Evolutionary conservation across 2,113 vertebrate species (phyloP).

Genomic region (Burhinus oedicnemus): DNA sequence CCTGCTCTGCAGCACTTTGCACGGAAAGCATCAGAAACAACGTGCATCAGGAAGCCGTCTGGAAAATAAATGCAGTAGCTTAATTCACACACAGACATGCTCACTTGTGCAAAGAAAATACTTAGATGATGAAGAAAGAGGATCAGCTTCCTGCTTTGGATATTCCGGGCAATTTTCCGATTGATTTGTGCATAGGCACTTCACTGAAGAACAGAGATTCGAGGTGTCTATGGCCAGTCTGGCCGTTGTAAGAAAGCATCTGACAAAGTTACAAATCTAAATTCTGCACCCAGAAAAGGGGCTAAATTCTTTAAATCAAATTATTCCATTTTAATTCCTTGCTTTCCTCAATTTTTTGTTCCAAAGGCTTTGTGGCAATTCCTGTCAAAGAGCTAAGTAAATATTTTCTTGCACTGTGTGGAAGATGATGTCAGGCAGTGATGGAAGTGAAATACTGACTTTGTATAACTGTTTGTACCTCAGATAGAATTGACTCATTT

Average conservation of each 20-base stretch:
- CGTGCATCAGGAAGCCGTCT: accelerated
- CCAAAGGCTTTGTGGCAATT: neutral
- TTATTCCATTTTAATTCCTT: neutral
- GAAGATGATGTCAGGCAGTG: constrained; percentile 38
- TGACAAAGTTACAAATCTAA: neutral
- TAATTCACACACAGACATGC: neutral
- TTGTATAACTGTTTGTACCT: constrained; percentile 3
- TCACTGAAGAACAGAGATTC: neutral
- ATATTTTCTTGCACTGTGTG: constrained; percentile 7
- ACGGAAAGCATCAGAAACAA: neutral
- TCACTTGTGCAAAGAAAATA: neutral
- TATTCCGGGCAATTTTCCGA: neutral
- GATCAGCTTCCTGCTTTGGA: neutral
- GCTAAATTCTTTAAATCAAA: neutral
- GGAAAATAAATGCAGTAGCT: neutral
- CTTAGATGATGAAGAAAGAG: neutral
- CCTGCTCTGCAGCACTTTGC: neutral
- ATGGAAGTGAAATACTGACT: constrained; percentile 4
- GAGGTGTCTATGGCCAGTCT: neutral
- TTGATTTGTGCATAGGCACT: neutral
- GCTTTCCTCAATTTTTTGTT: neutral
- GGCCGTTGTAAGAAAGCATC: neutral
- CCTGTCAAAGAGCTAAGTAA: neutral
- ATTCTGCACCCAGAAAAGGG: neutral
- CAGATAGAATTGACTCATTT: constrained; percentile 21